phyloP scores from a whole-genome alignment of 2,113 vertebrate genomes.

The Haliaeetus leucogaster region DNA sequence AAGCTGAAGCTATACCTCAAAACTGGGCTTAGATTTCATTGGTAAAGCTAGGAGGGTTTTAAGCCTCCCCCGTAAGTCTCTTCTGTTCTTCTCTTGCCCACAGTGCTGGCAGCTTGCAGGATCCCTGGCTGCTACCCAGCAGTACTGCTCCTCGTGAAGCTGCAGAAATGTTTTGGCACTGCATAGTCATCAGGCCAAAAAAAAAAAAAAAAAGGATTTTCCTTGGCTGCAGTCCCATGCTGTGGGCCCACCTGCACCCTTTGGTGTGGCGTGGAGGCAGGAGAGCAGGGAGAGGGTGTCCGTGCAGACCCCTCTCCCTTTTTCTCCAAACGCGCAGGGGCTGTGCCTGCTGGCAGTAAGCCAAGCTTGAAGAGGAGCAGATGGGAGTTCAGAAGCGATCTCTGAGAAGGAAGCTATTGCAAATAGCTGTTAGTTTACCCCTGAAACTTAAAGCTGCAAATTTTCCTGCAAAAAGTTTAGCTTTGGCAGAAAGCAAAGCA shows the following conservation, averaged over 20 bases:
- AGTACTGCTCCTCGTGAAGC: neutral
- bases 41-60: neutral
- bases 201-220: neutral
- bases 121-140: neutral
- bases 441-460: accelerated
- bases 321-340: accelerated
- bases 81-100: neutral
- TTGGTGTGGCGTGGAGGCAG: neutral
- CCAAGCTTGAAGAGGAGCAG: neutral
- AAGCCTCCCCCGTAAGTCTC: too few relatives aligned
- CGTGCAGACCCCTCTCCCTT: neutral
- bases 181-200: neutral
- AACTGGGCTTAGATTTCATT: neutral
- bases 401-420: neutral
- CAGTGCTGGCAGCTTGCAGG: neutral
- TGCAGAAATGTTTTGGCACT: neutral
- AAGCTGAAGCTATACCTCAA: neutral
- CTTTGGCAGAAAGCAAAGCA: neutral
- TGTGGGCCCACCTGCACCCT: neutral
- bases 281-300: neutral
- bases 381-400: neutral
- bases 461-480: neutral
- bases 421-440: neutral
- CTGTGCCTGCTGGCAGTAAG: neutral
- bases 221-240: neutral